Evolutionary conservation across 2,797 vertebrate species (phyloP).

Genomic region (Muraenolepis orangiensis): DNA sequence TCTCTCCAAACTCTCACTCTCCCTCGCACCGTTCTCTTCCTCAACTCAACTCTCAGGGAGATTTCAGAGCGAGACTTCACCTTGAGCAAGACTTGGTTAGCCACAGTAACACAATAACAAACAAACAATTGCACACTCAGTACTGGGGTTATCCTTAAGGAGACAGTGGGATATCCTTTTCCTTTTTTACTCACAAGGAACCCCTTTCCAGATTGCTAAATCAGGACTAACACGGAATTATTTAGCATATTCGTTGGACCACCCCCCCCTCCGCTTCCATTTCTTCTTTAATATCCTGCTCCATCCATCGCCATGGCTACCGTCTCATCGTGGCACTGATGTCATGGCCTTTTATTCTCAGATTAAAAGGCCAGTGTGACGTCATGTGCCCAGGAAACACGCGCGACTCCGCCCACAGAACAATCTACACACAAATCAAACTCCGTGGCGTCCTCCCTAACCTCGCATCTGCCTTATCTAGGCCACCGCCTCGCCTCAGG

Average conservation of each 20-base stretch:
- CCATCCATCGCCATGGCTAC: not conserved
- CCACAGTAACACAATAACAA: no score
- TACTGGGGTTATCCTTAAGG: no score
- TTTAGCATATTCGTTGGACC: not conserved
- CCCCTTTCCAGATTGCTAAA: not conserved
- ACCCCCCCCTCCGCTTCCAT: not conserved
- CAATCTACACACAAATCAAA: constrained; percentile 21
- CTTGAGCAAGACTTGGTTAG: no score
- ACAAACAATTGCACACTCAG: no score
- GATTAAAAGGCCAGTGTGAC: not conserved
- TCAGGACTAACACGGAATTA: not conserved
- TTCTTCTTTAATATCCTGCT: not conserved
- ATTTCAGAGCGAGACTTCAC: no score
- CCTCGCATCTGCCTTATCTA: constrained; percentile 10
- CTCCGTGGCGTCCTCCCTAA: constrained; percentile 5
- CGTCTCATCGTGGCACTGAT: not conserved
- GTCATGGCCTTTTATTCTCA: not conserved
- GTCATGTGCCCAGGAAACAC: not conserved
- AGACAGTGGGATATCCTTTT: no score
- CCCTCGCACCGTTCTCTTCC: no score
- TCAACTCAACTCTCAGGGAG: no score
- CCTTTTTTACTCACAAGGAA: not conserved
- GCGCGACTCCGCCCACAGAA: not conserved
- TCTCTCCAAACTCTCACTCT: no score
- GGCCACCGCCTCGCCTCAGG: constrained; percentile 9